phyloP scores from a whole-genome alignment of 2,797 vertebrate genomes.

The Cottoperca gobio region DNA sequence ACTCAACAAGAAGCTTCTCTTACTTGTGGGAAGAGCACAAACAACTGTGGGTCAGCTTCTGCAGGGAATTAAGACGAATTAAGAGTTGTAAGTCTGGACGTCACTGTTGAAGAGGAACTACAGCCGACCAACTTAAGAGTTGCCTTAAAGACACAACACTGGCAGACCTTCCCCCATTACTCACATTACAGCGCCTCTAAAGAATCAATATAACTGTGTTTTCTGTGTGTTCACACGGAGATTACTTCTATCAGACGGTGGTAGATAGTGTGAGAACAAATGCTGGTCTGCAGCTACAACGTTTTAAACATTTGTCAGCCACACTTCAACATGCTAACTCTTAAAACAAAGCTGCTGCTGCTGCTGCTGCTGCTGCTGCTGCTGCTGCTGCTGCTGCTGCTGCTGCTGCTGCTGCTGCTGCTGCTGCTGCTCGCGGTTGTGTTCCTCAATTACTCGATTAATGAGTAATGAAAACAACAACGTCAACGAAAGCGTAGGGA shows the following conservation, averaged over 20 bases:
- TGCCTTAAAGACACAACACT: not conserved
- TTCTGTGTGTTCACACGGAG: constrained; percentile 5
- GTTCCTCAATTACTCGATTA: not conserved
- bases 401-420: not conserved
- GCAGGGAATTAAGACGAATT: constrained; percentile 22
- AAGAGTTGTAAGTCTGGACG: constrained; percentile 46
- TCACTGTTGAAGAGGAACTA: not conserved
- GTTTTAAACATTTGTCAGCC: not conserved
- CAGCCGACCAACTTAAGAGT: not conserved
- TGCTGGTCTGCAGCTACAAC: not conserved
- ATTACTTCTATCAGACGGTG: not conserved
- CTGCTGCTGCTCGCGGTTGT: not conserved
- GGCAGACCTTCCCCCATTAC: not conserved
- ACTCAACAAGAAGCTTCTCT: constrained; percentile 33
- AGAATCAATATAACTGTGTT: not conserved
- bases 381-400: no score
- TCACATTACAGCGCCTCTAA: not conserved
- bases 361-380: not conserved
- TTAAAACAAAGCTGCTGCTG: not conserved
- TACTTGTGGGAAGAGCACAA: constrained; percentile 19
- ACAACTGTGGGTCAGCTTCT: constrained; percentile 28
- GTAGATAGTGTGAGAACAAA: not conserved
- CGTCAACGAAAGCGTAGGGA: not conserved
- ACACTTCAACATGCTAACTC: not conserved
- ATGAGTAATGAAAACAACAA: no score